Conservation (phyloP, 1,140 invertebrate species). For the Magallana gigas region DNA sequence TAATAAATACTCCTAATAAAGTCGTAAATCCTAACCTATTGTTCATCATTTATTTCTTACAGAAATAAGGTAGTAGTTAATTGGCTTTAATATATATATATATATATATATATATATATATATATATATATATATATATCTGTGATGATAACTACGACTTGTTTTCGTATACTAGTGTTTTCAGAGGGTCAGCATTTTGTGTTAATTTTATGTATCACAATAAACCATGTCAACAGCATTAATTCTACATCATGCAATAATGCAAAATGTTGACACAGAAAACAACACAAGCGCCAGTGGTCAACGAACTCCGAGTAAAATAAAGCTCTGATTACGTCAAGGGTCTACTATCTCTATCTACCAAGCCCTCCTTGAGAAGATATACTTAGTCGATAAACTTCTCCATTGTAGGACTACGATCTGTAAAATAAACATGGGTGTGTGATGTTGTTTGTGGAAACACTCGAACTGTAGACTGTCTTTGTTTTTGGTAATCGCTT, state of each 20-base stretch:
- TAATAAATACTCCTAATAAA: no score
- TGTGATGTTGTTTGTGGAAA: slow-evolving; percentile 8
- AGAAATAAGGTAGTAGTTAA: no score
- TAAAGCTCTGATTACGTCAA: background rate
- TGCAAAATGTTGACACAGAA: no score
- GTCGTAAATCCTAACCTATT: no score
- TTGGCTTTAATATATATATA: no score
- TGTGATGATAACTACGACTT: no score
- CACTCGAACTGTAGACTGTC: background rate
- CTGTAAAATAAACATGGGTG: slow-evolving; percentile 20
- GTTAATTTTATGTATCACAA: background rate
- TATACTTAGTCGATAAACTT: background rate
- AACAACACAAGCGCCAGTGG: background rate
- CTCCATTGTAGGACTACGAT: background rate
- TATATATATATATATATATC: no score
- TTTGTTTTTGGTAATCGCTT: slow-evolving; percentile 35
- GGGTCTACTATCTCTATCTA: background rate
- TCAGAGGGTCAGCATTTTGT: no score
- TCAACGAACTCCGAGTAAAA: background rate
- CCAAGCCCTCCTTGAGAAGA: background rate
- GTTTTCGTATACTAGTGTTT: no score
- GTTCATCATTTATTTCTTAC: no score
- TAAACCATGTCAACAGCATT: background rate
- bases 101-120: no score
- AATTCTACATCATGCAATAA: no score